These are phyloP conservation scores for Xanthorhoe designata DNA, from an alignment of 2,888 invertebrate genomes.

Conservation along the genomic window DNA sequence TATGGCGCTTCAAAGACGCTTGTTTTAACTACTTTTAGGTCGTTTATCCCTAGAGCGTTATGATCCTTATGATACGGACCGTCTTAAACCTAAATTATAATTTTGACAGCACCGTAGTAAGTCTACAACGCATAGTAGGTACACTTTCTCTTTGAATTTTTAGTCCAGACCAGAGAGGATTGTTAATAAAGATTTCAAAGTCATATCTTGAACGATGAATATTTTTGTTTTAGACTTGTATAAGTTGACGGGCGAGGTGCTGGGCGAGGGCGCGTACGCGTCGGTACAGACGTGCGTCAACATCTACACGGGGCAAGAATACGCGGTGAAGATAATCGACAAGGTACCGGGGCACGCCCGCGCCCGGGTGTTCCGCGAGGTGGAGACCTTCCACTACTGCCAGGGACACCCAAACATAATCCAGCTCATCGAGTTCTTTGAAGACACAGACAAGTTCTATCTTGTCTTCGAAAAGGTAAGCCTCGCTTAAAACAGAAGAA, in stretches of 20 bases:
- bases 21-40: too few species aligned
- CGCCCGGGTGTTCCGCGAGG: slow-evolving; percentile 98
- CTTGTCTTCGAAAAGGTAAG: slow-evolving; percentile 98
- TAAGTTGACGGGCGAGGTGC: slow-evolving; percentile 96
- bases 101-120: too few species aligned
- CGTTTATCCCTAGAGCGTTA: too few species aligned
- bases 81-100: too few species aligned
- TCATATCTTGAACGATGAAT: not conserved
- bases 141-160: not conserved
- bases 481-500: slow-evolving; percentile 4
- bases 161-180: not conserved
- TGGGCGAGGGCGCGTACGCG: slow-evolving; percentile 98
- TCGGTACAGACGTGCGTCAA: slow-evolving; percentile 97
- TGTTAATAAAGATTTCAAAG: not conserved
- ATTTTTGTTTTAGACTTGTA: slow-evolving; percentile 91
- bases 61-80: too few species aligned
- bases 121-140: too few species aligned
- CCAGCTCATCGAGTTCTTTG: slow-evolving; percentile 98
- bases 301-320: slow-evolving; percentile 96
- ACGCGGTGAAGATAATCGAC: slow-evolving; percentile 98
- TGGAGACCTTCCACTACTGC: slow-evolving; percentile 99
- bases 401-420: slow-evolving; percentile 99
- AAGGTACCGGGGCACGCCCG: slow-evolving; percentile 98
- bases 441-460: slow-evolving; percentile 98
- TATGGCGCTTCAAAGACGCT: slow-evolving; percentile 50